Conservation (phyloP, 2,113 vertebrate species). For the Eublepharis macularius region DNA sequence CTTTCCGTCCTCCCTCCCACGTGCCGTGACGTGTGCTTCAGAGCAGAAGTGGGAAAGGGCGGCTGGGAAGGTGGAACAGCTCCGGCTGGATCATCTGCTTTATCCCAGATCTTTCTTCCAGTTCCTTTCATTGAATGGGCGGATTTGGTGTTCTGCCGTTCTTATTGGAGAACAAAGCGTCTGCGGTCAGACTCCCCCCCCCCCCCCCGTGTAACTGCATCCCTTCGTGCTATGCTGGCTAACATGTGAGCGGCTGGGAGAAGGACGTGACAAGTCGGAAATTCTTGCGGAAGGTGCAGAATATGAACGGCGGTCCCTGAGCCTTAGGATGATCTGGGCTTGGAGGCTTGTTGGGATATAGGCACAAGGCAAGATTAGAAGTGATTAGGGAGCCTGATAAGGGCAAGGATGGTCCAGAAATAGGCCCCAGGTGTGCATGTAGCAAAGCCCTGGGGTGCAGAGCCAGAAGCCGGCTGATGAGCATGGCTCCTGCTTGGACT, state of each 20-base stretch:
- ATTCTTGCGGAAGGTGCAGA: not conserved
- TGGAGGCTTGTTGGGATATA: not conserved
- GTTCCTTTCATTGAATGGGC: not conserved
- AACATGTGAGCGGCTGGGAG: too few species aligned
- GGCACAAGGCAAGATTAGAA: not conserved
- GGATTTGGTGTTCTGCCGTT: not conserved
- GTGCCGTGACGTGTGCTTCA: not conserved
- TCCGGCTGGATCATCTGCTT: not conserved
- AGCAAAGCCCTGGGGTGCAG: not conserved
- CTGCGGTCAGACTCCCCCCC: not conserved
- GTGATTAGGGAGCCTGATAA: not conserved
- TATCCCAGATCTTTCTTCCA: not conserved
- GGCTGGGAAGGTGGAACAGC: conserved; percentile 5
- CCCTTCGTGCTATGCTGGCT: not conserved
- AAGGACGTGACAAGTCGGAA: not conserved
- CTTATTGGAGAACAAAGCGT: not conserved
- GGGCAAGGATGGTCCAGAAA: not conserved
- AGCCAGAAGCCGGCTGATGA: not conserved
- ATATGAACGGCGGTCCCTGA: not conserved
- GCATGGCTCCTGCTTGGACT: not conserved
- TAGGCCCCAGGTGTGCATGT: not conserved
- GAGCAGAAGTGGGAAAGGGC: not conserved
- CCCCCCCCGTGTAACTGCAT: too few species aligned
- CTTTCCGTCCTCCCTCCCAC: conserved; percentile 32
- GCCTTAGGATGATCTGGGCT: too few species aligned